Conservation (phyloP, 2,113 vertebrate species). For the Noctilio leporinus region DNA sequence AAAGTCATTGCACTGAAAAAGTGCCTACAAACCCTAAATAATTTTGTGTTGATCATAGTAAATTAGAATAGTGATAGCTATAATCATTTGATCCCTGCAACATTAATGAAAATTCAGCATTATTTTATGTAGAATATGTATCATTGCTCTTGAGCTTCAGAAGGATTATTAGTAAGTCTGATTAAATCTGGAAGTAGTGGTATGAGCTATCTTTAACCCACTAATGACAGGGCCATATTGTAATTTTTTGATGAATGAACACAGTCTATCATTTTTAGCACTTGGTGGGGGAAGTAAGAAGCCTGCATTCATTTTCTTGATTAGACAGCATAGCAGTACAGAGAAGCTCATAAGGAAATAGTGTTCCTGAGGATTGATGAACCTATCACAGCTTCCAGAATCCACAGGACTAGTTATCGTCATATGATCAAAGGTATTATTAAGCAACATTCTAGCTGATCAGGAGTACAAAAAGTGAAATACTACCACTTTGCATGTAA, state of each 20-base stretch:
- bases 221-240: slow-evolving; percentile 70
- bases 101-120: slow-evolving; percentile 69
- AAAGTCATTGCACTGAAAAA: slow-evolving; percentile 23
- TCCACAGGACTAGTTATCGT: not conserved
- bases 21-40: slow-evolving; percentile 47
- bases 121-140: slow-evolving; percentile 62
- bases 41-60: slow-evolving; percentile 66
- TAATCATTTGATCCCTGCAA: slow-evolving; percentile 66
- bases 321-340: slow-evolving; percentile 45
- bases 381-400: not conserved
- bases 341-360: slow-evolving; percentile 45
- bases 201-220: slow-evolving; percentile 68
- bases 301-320: slow-evolving; percentile 67
- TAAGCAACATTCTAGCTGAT: not conserved
- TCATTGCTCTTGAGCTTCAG: slow-evolving; percentile 61
- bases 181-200: slow-evolving; percentile 67
- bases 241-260: slow-evolving; percentile 72
- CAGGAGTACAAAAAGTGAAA: not conserved
- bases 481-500: not conserved
- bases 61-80: slow-evolving; percentile 63
- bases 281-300: slow-evolving; percentile 57
- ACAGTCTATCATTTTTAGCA: slow-evolving; percentile 67
- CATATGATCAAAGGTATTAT: not conserved
- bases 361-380: slow-evolving; percentile 45
- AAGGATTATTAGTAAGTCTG: slow-evolving; percentile 67